A percentile compares a stretch with the other conserved stretches of the same genome.
Evolutionary conservation across 2,113 vertebrate genomes (phyloP).

Genomic region (Triplophysa dalaica): DNA sequence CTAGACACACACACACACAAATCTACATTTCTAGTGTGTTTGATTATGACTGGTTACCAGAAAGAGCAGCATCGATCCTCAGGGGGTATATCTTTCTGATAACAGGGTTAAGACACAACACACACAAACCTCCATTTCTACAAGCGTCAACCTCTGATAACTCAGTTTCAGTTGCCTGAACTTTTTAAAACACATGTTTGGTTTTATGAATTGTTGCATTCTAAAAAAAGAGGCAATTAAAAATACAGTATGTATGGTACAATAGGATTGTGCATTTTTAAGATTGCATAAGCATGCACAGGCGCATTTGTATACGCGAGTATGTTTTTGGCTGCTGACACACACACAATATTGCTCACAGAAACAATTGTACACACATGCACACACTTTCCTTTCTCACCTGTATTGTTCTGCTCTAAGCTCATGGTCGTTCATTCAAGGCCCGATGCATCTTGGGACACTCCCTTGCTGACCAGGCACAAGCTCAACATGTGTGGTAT

Average conservation of each 20-base stretch:
- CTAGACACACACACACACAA: not conserved
- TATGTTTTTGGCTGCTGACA: not conserved
- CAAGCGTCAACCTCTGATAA: not conserved
- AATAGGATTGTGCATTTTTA: no score
- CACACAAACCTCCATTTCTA: constrained; percentile 2
- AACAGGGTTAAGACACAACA: constrained; percentile 32
- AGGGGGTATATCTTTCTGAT: constrained; percentile 36
- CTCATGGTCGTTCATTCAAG: not conserved
- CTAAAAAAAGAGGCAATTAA: not conserved
- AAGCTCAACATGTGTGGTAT: not conserved
- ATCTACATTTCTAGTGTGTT: not conserved
- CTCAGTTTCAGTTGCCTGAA: not conserved
- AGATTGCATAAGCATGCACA: no score
- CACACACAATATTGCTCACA: constrained; percentile 8
- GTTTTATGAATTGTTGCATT: not conserved
- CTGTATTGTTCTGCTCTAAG: constrained; percentile 33
- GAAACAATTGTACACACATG: not conserved
- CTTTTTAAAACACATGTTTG: no score
- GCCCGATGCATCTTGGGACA: constrained; percentile 3
- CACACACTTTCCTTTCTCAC: not conserved
- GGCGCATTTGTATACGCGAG: no score
- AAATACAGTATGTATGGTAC: not conserved
- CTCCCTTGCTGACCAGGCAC: not conserved
- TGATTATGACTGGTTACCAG: constrained; percentile 11
- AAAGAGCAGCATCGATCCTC: constrained; percentile 32